Conservation (phyloP, 2,797 vertebrate genomes). For the Sebastes ruberrimus region DNA sequence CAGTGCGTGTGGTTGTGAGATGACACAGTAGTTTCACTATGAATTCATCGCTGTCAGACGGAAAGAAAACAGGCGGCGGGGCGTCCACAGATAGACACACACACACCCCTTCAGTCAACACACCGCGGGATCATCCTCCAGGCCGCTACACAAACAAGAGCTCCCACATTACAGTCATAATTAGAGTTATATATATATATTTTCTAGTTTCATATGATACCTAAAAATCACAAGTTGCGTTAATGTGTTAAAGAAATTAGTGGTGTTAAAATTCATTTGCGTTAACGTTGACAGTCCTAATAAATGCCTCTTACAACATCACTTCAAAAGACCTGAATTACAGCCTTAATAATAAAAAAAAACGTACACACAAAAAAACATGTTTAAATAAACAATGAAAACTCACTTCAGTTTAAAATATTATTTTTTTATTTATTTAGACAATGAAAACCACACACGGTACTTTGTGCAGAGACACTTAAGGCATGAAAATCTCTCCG, state of each 20-base stretch:
- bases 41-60: not conserved
- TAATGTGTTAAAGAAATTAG: no score
- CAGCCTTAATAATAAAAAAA: no score
- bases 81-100: not conserved
- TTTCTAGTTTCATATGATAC: no score
- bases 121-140: not conserved
- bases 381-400: not conserved
- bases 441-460: slow-evolving; percentile 42
- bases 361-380: not conserved
- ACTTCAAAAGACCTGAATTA: no score
- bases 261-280: no score
- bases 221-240: no score
- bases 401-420: slow-evolving; percentile 19
- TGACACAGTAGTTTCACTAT: not conserved
- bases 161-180: not conserved
- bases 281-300: no score
- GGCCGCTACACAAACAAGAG: not conserved
- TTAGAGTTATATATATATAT: no score
- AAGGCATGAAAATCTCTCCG: slow-evolving; percentile 43
- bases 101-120: slow-evolving; percentile 16
- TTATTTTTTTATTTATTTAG: not conserved
- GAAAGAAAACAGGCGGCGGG: not conserved
- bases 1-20: not conserved
- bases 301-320: no score
- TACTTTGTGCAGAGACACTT: slow-evolving; percentile 35